Conservation (phyloP, 2,113 vertebrate genomes). For the Chaetorhynchus papuensis region DNA sequence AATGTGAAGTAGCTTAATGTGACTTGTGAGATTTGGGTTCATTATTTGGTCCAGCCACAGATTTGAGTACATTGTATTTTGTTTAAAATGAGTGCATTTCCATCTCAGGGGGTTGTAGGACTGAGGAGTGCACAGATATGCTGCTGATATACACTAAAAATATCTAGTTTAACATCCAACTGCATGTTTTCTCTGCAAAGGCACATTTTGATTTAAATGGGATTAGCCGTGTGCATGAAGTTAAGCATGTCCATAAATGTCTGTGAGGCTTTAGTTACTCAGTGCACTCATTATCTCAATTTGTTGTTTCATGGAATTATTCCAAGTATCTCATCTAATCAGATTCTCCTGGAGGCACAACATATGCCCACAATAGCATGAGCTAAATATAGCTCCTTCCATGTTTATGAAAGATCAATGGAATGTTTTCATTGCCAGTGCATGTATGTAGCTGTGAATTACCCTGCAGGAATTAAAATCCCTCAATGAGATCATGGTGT, state of each 20-base stretch:
- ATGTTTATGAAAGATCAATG: conserved; percentile 1
- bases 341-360: conserved; percentile 33
- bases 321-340: conserved; percentile 45
- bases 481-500: background rate
- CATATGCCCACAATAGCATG: background rate
- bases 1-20: background rate
- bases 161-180: background rate
- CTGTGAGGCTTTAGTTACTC: conserved; percentile 25
- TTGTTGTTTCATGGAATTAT: conserved; percentile 33
- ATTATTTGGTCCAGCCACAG: background rate
- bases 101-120: background rate
- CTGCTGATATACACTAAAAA: background rate
- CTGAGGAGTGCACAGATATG: background rate
- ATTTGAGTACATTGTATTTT: background rate
- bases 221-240: background rate
- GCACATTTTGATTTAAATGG: background rate
- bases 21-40: background rate
- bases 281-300: conserved; percentile 39
- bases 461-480: background rate
- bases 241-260: conserved; percentile 24
- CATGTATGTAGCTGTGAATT: background rate
- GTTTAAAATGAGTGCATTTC: background rate
- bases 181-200: background rate
- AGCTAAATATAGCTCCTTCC: conserved; percentile 20
- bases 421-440: background rate